Evolutionary conservation across 2,797 vertebrate species (phyloP), one percentile per base, ranked within the genome.

Genomic region (Arnoldichthys spilopterus): DNA sequence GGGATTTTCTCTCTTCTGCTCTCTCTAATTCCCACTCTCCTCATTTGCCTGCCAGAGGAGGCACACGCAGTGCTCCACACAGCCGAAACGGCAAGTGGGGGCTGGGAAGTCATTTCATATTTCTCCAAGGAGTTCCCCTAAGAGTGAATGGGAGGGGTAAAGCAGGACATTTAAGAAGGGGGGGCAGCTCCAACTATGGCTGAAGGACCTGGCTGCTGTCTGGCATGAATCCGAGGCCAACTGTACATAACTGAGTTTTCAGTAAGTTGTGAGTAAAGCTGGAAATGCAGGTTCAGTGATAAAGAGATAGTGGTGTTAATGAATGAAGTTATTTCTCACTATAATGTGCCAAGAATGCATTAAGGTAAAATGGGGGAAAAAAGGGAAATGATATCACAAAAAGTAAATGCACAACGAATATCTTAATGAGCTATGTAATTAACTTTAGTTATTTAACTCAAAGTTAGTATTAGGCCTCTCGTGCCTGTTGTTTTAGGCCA

Each of bases 1-100:
- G 72, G 83, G 86, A 87, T 88, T 81, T 83, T 85, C 83, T 84
- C 67, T 83, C 81, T 78, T 77, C 73, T 63, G 71, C 76, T 58
- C 76, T 22, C 18, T 81, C 82, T 87, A 86, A 86, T 82, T 83
- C 84, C 79, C 69, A 53, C 32, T 72, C 76, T 80, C 70, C 74
- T 81, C 78, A 79, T 79, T 74, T 47, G 64, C 70, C 58, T 77
- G 63, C 56, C 59, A 70, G 72, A 82, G 40, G 51, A 37, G 58
- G 71, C 64, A 69, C 63, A 82, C 40, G 66, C 43, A 63, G 63
- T 62, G 26, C 66, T 64, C 80, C n/a, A 62, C 68, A 78, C 59
- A 75, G 53, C 30, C 30, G 51, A 78, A 51, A 66, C 53, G 53
- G 80, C 71, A 30, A 66, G 45, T 34, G 28, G 59, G 15, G 34